Evolutionary conservation across 2,797 vertebrate genomes (phyloP).

Genomic region (Argya squamiceps): DNA sequence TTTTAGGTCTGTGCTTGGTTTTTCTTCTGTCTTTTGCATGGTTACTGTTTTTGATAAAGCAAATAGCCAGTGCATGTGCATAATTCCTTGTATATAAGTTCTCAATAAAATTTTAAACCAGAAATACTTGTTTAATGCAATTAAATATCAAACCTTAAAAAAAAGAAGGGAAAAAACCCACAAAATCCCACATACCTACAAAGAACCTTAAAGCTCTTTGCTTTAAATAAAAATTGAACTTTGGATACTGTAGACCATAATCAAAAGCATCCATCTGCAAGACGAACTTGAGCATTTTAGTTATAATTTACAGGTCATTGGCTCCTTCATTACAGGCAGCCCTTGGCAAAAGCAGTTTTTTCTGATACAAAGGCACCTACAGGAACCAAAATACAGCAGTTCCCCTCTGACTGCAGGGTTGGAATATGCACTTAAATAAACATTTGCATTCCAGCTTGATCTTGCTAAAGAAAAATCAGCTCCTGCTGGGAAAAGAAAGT

Average conservation of each 20-base stretch:
- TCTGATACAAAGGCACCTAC: conserved; percentile 27
- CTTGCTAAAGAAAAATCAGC: conserved; percentile 29
- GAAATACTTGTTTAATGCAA: neutral
- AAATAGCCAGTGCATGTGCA: neutral
- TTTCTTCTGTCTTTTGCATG: neutral
- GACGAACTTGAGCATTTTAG: conserved; percentile 39
- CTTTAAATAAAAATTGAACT: conserved; percentile 55
- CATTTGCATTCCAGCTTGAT: conserved; percentile 21
- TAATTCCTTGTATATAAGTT: neutral
- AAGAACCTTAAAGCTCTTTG: neutral
- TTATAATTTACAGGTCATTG: conserved; percentile 63
- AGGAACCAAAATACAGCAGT: neutral
- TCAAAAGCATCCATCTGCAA: conserved; percentile 59
- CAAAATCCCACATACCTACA: accelerated
- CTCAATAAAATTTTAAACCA: neutral
- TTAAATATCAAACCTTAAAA: neutral
- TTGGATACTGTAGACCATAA: conserved; percentile 11
- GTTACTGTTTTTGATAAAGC: neutral
- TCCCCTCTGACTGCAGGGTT: neutral
- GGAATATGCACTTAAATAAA: conserved; percentile 52
- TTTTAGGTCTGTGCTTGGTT: neutral
- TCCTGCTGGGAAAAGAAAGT: neutral
- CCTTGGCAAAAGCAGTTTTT: conserved; percentile 41
- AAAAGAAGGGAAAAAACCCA: neutral
- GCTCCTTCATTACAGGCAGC: conserved; percentile 55